Base-by-base conservation (phyloP, 2,888 invertebrate species). In the Drosophila bunnanda region DNA sequence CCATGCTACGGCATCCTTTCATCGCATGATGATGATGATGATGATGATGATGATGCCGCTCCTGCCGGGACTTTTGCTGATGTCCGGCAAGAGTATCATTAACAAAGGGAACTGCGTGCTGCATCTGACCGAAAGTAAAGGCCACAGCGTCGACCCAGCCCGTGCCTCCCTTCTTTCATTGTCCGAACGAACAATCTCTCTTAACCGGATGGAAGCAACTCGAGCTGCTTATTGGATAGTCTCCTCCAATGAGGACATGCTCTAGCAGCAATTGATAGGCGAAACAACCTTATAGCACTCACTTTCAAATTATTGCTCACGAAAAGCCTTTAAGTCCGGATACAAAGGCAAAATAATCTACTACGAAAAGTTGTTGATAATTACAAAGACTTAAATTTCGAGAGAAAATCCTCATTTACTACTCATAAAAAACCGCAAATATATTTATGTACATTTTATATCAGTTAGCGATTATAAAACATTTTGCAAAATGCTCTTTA, bases 51-150 rank as follows among this genome's bases (percentile, higher is more conserved):
- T 66, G 70, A 57, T 67, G 66, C 54, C 50, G 57, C 57, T 53
- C 52, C 64, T 68, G 68, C 48, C 30, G 54, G 62, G 66, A 55
- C 61, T 61, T 48, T 62, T 55, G 62, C 70, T 67, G 72, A 75
- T 80, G 75, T 78, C 65, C 79, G 55, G 87, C 88, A 85, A 76
- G 87, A 83, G 85, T 85, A 85, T 85, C 88, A 86, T 85, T 85
- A 88, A 86, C 85, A 86, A 85, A 88, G 81, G 84, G 75, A 88
- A 83, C 81, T 86, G 80, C 83, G 78, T 78, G 77, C 80, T 74
- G 68, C 75, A 77, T 43, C 79, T 83, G 86, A 75, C 86, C 83
- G 44, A 83, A 58, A 60, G 25, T 34, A 58, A 56, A 41, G 48
- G 46, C 61, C 61, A 52, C 41, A 65, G 52, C 38, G 17, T 41